Conservation (phyloP, 53 echinoderm and acorn worm genomes). For the Holothuria leucospilota region DNA sequence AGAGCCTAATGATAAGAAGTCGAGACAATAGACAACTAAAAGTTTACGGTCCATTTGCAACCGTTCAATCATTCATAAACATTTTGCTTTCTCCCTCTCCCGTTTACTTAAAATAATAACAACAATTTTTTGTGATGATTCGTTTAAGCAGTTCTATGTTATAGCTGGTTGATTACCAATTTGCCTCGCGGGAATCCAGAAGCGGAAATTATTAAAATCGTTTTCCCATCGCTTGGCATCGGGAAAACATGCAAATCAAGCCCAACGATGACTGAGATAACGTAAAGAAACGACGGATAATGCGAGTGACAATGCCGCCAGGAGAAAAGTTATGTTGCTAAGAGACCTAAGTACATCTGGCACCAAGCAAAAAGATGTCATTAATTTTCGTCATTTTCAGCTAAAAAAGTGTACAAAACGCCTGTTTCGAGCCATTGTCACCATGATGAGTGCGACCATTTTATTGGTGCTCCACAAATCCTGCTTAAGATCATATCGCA, state of each 20-base stretch:
- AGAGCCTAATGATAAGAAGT: constrained; percentile 12
- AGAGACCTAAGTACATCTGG: too few relatives aligned
- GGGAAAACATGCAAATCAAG: constrained; percentile 31
- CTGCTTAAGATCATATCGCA: too few relatives aligned
- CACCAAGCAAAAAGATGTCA: too few relatives aligned
- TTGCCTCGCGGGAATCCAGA: constrained; percentile 37
- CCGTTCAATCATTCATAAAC: constrained; percentile 14
- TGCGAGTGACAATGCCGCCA: too few relatives aligned
- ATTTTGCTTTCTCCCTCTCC: constrained; percentile 1
- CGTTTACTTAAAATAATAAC: constrained; percentile 11
- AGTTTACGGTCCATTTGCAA: constrained; percentile 24
- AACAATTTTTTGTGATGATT: constrained; percentile 23
- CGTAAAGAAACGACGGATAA: too few relatives aligned
- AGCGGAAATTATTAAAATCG: constrained; percentile 32
- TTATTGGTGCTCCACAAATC: too few relatives aligned
- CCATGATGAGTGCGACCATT: too few relatives aligned
- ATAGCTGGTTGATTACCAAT: constrained; percentile 23
- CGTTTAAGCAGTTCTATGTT: constrained; percentile 25
- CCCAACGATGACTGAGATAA: too few relatives aligned
- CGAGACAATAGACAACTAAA: constrained; percentile 9
- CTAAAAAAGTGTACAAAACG: too few relatives aligned
- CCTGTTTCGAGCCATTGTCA: too few relatives aligned
- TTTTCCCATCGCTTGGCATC: constrained; percentile 27
- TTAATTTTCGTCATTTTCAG: too few relatives aligned
- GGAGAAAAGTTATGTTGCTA: too few relatives aligned